Evolutionary conservation across 2,888 invertebrate genomes (phyloP).

Genomic region (Latrodectus hesperus): DNA sequence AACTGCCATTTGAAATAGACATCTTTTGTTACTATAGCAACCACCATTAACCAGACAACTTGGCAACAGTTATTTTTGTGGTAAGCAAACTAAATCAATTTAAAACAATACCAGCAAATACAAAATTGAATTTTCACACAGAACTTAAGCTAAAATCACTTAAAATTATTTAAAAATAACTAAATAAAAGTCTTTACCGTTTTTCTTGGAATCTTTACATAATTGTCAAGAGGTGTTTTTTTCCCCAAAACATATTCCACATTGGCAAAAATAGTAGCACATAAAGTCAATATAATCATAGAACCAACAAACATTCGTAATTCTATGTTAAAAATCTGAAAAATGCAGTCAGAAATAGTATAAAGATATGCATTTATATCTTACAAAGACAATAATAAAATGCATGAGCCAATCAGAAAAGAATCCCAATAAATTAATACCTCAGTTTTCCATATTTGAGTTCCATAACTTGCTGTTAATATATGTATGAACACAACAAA

Average conservation of each 20-base stretch:
- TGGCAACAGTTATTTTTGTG: too few relatives aligned
- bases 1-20: too few relatives aligned
- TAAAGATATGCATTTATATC: background rate
- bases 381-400: background rate
- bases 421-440: slow-evolving; percentile 15
- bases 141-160: background rate
- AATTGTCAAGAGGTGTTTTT: slow-evolving; percentile 62
- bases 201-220: slow-evolving; percentile 61
- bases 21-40: too few relatives aligned
- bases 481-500: slow-evolving; percentile 91
- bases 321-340: slow-evolving; percentile 41
- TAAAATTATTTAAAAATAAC: background rate
- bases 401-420: background rate
- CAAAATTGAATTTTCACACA: too few relatives aligned
- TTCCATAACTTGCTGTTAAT: slow-evolving; percentile 89
- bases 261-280: slow-evolving; percentile 32
- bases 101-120: too few relatives aligned
- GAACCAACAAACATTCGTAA: slow-evolving; percentile 56
- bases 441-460: slow-evolving; percentile 84
- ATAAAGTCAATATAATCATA: slow-evolving; percentile 52
- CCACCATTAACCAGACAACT: too few relatives aligned
- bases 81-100: too few relatives aligned
- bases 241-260: slow-evolving; percentile 59
- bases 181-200: slow-evolving; percentile 23
- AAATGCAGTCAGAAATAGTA: background rate